Percentiles rank a stretch among this genome's conserved stretches.
phyloP scores from a whole-genome alignment of 2,888 invertebrate genomes.

The Drosophila gaucha region DNA sequence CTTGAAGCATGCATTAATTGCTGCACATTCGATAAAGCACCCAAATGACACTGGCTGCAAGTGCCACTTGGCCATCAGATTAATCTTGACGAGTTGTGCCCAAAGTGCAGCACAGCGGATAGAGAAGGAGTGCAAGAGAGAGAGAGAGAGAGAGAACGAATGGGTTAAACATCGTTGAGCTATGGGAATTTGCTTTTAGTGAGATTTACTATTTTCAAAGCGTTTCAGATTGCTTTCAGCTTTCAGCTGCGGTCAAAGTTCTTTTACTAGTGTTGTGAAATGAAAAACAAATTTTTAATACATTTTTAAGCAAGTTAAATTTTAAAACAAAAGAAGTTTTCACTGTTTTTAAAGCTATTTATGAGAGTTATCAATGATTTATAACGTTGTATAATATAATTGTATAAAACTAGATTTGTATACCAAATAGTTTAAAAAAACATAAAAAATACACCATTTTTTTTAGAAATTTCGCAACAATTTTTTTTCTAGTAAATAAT shows the following conservation, averaged over 20 bases:
- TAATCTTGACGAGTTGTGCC: slow-evolving; percentile 23
- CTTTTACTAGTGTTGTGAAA: neutral
- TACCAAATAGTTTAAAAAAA: too few species aligned
- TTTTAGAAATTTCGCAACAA: too few species aligned
- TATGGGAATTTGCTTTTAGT: neutral
- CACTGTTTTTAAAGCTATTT: neutral
- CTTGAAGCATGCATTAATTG: slow-evolving; percentile 60
- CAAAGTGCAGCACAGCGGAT: neutral
- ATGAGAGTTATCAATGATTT: neutral
- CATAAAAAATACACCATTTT: too few species aligned
- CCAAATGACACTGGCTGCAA: slow-evolving; percentile 48
- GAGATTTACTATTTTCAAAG: neutral
- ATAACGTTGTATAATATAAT: neutral
- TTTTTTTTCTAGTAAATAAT: too few species aligned
- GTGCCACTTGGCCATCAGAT: slow-evolving; percentile 32
- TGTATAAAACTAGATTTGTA: too few species aligned
- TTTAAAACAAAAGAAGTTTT: too few species aligned
- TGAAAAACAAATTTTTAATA: neutral
- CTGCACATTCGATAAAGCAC: slow-evolving; percentile 52
- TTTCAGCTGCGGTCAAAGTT: neutral
- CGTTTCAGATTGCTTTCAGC: too few species aligned
- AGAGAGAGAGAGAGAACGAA: neutral
- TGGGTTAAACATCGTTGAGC: neutral
- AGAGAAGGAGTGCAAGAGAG: neutral
- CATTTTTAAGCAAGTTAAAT: neutral